Evolutionary conservation across 2,797 vertebrate genomes (phyloP).

Genomic region (Bradypodion pumilum): DNA sequence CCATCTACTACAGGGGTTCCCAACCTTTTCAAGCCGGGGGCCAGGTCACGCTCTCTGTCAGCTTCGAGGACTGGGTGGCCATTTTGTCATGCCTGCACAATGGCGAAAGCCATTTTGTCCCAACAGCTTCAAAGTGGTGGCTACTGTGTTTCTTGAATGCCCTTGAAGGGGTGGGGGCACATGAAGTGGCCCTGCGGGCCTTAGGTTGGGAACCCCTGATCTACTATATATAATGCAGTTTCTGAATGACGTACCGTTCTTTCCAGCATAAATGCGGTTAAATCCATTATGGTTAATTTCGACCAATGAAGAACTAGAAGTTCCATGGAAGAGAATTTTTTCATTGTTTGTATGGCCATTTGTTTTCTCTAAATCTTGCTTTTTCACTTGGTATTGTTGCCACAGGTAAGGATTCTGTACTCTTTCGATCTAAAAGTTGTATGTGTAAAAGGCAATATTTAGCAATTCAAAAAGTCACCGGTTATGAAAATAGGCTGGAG

Average conservation of each 20-base stretch:
- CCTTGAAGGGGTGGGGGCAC: no score
- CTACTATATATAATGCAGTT: neutral
- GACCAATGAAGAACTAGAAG: constrained; percentile 61
- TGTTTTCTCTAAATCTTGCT: constrained; percentile 77
- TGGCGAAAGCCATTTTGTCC: no score
- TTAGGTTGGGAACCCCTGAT: no score
- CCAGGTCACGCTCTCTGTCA: no score
- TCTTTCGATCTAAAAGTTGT: constrained; percentile 83
- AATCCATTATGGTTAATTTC: constrained; percentile 83
- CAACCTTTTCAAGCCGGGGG: no score
- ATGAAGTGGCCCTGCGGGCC: no score
- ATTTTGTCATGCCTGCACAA: no score
- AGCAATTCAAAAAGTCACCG: neutral
- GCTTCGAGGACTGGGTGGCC: no score
- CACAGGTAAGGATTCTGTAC: constrained; percentile 88
- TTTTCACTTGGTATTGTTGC: constrained; percentile 82
- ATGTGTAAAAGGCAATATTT: constrained; percentile 37
- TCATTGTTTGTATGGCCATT: constrained; percentile 81
- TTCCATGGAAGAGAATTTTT: constrained; percentile 88
- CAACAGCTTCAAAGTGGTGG: no score
- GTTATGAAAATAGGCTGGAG: neutral
- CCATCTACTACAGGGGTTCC: no score
- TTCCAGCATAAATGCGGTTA: constrained; percentile 89
- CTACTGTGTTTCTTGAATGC: no score
- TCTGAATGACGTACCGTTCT: constrained; percentile 81